Evolutionary conservation across 2,113 vertebrate genomes (phyloP).

Genomic region (Sinocyclocheilus grahami): DNA sequence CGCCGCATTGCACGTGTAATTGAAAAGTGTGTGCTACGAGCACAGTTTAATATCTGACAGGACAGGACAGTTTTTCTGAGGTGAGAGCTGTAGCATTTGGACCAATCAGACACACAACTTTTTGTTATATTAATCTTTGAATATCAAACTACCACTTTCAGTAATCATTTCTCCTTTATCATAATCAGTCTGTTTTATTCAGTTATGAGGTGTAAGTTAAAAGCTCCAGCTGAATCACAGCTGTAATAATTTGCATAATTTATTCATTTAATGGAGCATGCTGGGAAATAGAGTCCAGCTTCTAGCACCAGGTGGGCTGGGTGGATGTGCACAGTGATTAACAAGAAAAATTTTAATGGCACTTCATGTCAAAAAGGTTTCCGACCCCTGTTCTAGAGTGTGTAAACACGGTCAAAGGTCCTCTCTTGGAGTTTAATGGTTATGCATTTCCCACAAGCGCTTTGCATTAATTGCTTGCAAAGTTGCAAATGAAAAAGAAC

Average conservation of each 20-base stretch:
- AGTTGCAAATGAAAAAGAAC: background rate
- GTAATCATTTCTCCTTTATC: background rate
- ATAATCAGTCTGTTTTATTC: background rate
- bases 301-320: background rate
- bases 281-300: background rate
- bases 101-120: no score
- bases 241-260: background rate
- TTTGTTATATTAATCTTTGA: no score
- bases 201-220: background rate
- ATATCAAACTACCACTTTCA: background rate
- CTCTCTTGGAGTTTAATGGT: background rate
- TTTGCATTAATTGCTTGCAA: slow-evolving; percentile 13
- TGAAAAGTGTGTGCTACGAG: no score
- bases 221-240: background rate
- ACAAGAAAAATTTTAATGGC: background rate
- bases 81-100: no score
- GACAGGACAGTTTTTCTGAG: no score
- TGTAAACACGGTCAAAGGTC: slow-evolving; percentile 24
- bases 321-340: slow-evolving; percentile 19
- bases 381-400: background rate
- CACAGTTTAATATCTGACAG: no score
- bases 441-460: background rate
- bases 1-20: no score
- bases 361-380: slow-evolving; percentile 11
- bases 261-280: background rate